Conservation (phyloP, 2,888 invertebrate genomes). For the Microctonus hyperodae region DNA sequence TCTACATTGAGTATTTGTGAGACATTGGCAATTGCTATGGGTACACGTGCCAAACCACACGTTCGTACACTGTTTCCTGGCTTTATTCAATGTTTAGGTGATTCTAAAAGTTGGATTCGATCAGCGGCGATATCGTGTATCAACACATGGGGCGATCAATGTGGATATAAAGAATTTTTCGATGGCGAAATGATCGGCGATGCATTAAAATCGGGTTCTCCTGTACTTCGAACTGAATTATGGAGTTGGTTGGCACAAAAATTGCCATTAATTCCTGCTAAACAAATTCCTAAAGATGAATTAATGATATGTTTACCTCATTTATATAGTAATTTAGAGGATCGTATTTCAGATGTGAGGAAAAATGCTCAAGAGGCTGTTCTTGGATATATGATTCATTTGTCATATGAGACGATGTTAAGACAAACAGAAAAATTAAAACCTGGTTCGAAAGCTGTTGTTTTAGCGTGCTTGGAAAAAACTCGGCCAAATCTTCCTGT, state of each 20-base stretch:
- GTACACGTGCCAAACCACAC: slow-evolving; percentile 79
- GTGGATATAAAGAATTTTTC: slow-evolving; percentile 81
- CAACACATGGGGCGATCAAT: slow-evolving; percentile 84
- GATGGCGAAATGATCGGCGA: slow-evolving; percentile 91
- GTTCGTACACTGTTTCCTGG: slow-evolving; percentile 84
- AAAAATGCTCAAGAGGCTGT: slow-evolving; percentile 90
- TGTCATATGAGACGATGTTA: slow-evolving; percentile 82
- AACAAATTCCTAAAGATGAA: slow-evolving; percentile 83
- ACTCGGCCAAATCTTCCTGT: slow-evolving; percentile 83
- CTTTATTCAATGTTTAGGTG: slow-evolving; percentile 73
- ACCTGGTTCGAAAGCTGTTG: slow-evolving; percentile 78
- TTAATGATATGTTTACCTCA: slow-evolving; percentile 77
- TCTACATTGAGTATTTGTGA: slow-evolving; percentile 85
- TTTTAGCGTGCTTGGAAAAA: slow-evolving; percentile 84
- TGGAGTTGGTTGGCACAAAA: slow-evolving; percentile 87
- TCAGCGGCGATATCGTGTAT: slow-evolving; percentile 82
- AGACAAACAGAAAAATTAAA: slow-evolving; percentile 81
- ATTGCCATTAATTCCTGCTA: slow-evolving; percentile 75
- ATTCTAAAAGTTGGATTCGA: slow-evolving; percentile 81
- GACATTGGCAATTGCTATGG: slow-evolving; percentile 82
- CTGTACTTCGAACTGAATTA: slow-evolving; percentile 80
- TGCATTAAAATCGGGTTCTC: slow-evolving; percentile 85
- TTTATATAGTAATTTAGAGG: slow-evolving; percentile 85
- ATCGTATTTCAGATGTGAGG: slow-evolving; percentile 89
- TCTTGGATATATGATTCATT: slow-evolving; percentile 90